phyloP scores from a whole-genome alignment of 2,113 vertebrate species.

The Eretmochelys imbricata region DNA sequence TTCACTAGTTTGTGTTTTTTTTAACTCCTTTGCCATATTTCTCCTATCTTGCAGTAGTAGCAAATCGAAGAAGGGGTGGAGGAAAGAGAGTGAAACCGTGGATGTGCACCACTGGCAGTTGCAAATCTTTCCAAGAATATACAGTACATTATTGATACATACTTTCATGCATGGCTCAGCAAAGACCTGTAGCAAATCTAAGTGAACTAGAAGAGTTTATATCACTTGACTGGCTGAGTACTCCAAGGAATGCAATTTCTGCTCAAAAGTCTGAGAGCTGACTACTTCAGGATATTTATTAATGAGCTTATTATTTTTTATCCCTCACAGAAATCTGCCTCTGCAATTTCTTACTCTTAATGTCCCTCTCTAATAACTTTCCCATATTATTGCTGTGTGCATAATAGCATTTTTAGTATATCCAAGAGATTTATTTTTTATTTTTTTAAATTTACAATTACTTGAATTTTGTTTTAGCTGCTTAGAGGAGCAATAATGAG shows the following conservation, averaged over 20 bases:
- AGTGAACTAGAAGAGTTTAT: neutral
- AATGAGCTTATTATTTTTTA: slow-evolving; percentile 52
- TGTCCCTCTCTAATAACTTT: slow-evolving; percentile 35
- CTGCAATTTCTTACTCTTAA: slow-evolving; percentile 58
- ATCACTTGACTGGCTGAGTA: neutral
- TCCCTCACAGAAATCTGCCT: slow-evolving; percentile 28
- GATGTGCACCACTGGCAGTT: neutral
- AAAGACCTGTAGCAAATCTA: neutral
- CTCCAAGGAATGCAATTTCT: slow-evolving; percentile 32
- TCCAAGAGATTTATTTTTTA: slow-evolving; percentile 37
- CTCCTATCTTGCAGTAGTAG: neutral
- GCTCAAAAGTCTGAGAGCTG: slow-evolving; percentile 32
- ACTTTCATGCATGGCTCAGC: neutral
- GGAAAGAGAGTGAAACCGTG: neutral
- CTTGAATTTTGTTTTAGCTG: slow-evolving; percentile 47
- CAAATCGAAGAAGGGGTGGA: neutral
- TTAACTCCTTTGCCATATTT: neutral
- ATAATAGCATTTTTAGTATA: slow-evolving; percentile 64
- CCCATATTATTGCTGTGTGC: slow-evolving; percentile 29
- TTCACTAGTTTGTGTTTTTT: neutral
- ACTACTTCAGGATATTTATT: slow-evolving; percentile 33
- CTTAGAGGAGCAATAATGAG: slow-evolving; percentile 57
- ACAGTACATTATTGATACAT: neutral
- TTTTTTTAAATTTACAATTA: slow-evolving; percentile 47
- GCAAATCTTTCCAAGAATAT: neutral